phyloP scores from a whole-genome alignment of 2,888 invertebrate species.

The Pemphredon lugubris region DNA sequence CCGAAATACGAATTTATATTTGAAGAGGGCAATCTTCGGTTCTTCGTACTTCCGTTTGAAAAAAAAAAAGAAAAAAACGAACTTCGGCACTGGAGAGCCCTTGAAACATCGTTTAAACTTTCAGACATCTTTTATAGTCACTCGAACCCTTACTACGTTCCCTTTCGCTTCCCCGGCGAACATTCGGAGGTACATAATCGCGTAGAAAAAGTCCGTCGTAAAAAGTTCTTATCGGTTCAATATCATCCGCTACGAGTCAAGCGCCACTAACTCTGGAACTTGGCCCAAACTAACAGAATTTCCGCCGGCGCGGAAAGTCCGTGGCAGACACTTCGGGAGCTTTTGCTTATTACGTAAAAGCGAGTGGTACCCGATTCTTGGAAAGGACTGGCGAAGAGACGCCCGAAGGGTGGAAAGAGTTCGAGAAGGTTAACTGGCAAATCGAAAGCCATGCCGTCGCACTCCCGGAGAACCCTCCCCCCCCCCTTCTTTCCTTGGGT shows the following conservation, averaged over 20 bases:
- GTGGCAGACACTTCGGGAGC: constrained; percentile 4
- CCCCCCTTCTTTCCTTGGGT: background rate
- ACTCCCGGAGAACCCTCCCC: background rate
- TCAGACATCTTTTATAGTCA: constrained; percentile 44
- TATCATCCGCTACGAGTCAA: constrained; percentile 10
- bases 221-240: constrained; percentile 19
- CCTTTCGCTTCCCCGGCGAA: constrained; percentile 11
- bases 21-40: constrained; percentile 19
- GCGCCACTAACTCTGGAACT: background rate
- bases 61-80: constrained; percentile 33
- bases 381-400: constrained; percentile 1
- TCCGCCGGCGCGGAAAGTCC: constrained; percentile 1
- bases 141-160: constrained; percentile 3
- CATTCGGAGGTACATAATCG: constrained; percentile 32
- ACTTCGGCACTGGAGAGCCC: constrained; percentile 17
- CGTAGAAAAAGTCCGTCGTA: background rate
- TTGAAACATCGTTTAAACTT: constrained; percentile 58
- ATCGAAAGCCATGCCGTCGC: background rate
- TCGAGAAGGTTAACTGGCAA: constrained; percentile 13
- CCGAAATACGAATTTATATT: constrained; percentile 18
- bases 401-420: background rate
- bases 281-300: constrained; percentile 3
- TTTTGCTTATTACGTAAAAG: constrained; percentile 19
- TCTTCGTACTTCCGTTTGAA: constrained; percentile 28
- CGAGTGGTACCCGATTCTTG: background rate